Percentiles rank a stretch among this genome's conserved stretches.
Evolutionary conservation across 2,888 invertebrate genomes (phyloP).

Genomic region (Steinernema carpocapsae): DNA sequence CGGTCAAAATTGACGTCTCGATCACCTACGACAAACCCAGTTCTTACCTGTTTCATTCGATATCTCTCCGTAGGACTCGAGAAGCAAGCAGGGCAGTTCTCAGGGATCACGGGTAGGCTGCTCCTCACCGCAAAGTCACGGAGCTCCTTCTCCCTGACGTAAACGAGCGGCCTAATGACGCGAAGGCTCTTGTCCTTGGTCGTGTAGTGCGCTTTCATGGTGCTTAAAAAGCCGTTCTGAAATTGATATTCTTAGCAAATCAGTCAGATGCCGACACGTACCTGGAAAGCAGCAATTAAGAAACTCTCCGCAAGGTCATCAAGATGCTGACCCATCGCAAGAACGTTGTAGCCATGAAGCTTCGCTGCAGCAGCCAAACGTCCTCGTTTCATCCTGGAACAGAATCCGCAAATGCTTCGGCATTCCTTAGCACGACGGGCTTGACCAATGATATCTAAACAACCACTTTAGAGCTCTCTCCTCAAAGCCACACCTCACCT

Average conservation of each 20-base stretch:
- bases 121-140: constrained; percentile 79
- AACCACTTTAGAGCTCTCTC: constrained; percentile 13
- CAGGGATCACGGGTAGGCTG: constrained; percentile 78
- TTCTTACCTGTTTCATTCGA: constrained; percentile 49
- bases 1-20: too few relatives aligned
- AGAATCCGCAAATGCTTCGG: constrained; percentile 77
- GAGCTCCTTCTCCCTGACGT: constrained; percentile 81
- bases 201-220: constrained; percentile 81
- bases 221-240: constrained; percentile 77
- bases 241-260: background rate
- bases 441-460: constrained; percentile 73
- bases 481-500: constrained; percentile 70
- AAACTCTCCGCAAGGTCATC: constrained; percentile 83
- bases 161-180: constrained; percentile 85
- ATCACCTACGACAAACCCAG: background rate
- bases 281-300: constrained; percentile 80
- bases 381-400: constrained; percentile 74
- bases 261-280: background rate
- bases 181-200: constrained; percentile 81
- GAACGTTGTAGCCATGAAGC: constrained; percentile 81
- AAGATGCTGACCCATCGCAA: constrained; percentile 85
- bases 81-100: constrained; percentile 74
- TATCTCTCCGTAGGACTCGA: constrained; percentile 52
- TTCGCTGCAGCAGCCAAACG: constrained; percentile 80
- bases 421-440: constrained; percentile 70